Evolutionary conservation across 2,113 vertebrate genomes (phyloP).

Genomic region (Neodontobutis hainanensis): DNA sequence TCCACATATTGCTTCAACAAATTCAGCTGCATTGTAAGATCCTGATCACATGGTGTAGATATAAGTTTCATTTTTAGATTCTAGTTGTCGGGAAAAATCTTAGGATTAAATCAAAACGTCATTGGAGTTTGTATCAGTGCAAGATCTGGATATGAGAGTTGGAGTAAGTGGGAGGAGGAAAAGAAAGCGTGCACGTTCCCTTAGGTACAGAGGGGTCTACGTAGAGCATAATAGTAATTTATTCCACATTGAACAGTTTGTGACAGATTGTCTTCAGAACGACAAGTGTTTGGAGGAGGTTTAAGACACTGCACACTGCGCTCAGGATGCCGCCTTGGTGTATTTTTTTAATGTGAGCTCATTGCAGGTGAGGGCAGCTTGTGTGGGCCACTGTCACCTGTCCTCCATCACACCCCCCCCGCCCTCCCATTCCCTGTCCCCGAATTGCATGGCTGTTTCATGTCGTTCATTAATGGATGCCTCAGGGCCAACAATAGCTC

Average conservation of each 20-base stretch:
- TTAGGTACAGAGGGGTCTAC: slow-evolving; percentile 53
- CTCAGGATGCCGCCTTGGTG: slow-evolving; percentile 3
- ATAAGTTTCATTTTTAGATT: background rate
- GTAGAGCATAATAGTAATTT: slow-evolving; percentile 59
- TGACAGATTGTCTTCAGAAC: slow-evolving; percentile 37
- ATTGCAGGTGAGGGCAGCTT: slow-evolving; percentile 50
- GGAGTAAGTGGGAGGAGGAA: slow-evolving; percentile 30
- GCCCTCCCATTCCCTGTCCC: slow-evolving; percentile 30
- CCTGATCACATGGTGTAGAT: background rate
- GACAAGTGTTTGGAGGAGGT: slow-evolving; percentile 19
- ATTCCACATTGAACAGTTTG: slow-evolving; percentile 57
- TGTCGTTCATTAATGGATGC: slow-evolving; percentile 78
- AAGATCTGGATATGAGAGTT: slow-evolving; percentile 37
- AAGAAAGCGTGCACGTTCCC: slow-evolving; percentile 46
- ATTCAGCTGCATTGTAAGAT: slow-evolving; percentile 24
- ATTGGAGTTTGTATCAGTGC: slow-evolving; percentile 41
- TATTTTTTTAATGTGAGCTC: slow-evolving; percentile 29
- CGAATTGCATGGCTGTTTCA: slow-evolving; percentile 68
- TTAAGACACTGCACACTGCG: slow-evolving; percentile 20
- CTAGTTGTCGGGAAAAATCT: slow-evolving; percentile 15
- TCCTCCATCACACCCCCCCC: slow-evolving; percentile 63
- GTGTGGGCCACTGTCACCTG: slow-evolving; percentile 68
- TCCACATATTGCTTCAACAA: slow-evolving; percentile 39
- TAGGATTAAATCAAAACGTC: slow-evolving; percentile 55
- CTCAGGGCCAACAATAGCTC: slow-evolving; percentile 76